A percentile compares a stretch with the other conserved stretches of the same genome.
Conservation (phyloP, 2,888 invertebrate species). For the Microchrysa polita region DNA sequence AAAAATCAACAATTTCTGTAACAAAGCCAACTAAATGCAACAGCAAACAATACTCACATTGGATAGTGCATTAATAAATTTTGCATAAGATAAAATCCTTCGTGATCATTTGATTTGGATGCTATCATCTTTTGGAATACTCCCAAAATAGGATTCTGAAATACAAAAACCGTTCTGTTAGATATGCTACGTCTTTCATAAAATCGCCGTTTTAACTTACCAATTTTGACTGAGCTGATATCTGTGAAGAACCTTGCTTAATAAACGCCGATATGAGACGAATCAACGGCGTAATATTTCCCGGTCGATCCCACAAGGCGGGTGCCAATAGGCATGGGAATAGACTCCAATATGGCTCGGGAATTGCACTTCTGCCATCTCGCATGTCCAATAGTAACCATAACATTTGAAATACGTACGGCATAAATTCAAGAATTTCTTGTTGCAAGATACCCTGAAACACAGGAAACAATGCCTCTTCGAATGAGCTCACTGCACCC, state of each 20-base stretch:
- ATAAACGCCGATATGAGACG: slow-evolving; percentile 90
- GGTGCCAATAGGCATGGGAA: slow-evolving; percentile 92
- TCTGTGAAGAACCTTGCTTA: slow-evolving; percentile 74
- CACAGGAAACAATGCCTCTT: slow-evolving; percentile 91
- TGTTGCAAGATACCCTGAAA: slow-evolving; percentile 94
- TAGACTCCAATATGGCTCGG: slow-evolving; percentile 87
- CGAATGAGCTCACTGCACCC: slow-evolving; percentile 84
- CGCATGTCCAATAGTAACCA: slow-evolving; percentile 88
- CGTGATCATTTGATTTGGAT: slow-evolving; percentile 94
- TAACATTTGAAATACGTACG: slow-evolving; percentile 97
- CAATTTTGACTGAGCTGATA: slow-evolving; percentile 76
- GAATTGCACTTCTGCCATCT: slow-evolving; percentile 66
- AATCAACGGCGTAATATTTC: slow-evolving; percentile 93
- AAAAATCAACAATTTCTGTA: too few species aligned
- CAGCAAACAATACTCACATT: slow-evolving; percentile 68
- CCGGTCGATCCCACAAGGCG: slow-evolving; percentile 91
- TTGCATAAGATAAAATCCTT: slow-evolving; percentile 92
- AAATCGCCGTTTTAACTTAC: slow-evolving; percentile 66
- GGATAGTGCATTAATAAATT: slow-evolving; percentile 85
- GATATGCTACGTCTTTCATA: not conserved
- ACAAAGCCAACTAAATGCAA: slow-evolving; percentile 15
- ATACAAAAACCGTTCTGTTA: slow-evolving; percentile 18
- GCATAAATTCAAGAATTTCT: slow-evolving; percentile 94
- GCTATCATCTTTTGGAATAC: slow-evolving; percentile 97
- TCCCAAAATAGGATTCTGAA: slow-evolving; percentile 83